Evolutionary conservation across 2,888 invertebrate genomes (phyloP).

Genomic region (Latrodectus hesperus): DNA sequence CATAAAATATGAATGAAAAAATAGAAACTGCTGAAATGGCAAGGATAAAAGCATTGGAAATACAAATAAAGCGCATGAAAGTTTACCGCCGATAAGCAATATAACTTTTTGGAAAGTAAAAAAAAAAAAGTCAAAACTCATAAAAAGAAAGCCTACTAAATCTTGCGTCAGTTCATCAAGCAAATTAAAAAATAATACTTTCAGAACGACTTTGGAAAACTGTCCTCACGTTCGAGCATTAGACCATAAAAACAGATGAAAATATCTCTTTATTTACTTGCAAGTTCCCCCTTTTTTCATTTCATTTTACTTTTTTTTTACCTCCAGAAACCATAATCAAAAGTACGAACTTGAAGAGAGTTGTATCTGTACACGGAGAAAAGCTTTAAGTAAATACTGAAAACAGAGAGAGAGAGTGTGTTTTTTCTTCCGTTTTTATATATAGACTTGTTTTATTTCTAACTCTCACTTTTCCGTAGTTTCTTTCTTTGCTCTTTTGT

Average conservation of each 20-base stretch:
- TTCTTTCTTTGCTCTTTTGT: neutral
- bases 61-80: neutral
- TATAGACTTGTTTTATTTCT: neutral
- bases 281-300: neutral
- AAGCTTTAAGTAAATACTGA: conserved; percentile 16
- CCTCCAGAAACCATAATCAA: conserved; percentile 21
- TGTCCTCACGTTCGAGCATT: conserved; percentile 41
- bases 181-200: conserved; percentile 56
- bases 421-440: neutral
- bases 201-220: conserved; percentile 5
- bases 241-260: conserved; percentile 27
- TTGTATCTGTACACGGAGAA: neutral
- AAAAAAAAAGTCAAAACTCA: neutral
- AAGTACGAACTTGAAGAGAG: conserved; percentile 9
- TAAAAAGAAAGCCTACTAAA: conserved; percentile 1
- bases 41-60: neutral
- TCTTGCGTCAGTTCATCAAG: conserved; percentile 31
- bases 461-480: neutral
- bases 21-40: neutral
- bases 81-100: neutral
- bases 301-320: neutral
- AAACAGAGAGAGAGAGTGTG: neutral
- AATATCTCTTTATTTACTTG: conserved; percentile 10
- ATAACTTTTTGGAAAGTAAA: neutral
- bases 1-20: conserved; percentile 1